Conservation (phyloP, 2,113 vertebrate genomes). For the Apistogramma diplotaenia region DNA sequence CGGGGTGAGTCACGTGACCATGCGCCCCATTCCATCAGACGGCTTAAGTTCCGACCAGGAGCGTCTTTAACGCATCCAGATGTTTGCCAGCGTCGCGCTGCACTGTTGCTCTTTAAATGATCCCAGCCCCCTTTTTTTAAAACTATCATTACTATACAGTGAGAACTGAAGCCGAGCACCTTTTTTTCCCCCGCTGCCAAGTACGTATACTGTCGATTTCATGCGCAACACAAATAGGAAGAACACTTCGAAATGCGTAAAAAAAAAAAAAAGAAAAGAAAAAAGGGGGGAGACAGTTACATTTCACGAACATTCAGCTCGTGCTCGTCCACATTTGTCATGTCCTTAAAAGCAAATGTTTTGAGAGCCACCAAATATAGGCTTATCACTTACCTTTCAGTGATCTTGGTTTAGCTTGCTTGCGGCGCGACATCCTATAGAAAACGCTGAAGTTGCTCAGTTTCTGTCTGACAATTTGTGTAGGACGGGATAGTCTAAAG, state of each 20-base stretch:
- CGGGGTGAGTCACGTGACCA: slow-evolving; percentile 73
- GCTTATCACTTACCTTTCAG: slow-evolving; percentile 92
- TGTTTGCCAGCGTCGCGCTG: slow-evolving; percentile 60
- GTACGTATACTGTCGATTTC: slow-evolving; percentile 25
- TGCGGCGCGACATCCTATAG: slow-evolving; percentile 99
- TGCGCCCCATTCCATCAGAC: slow-evolving; percentile 78
- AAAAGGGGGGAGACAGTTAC: slow-evolving; percentile 14
- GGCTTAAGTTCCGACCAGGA: slow-evolving; percentile 68
- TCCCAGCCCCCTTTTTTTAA: slow-evolving; percentile 38
- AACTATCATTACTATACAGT: slow-evolving; percentile 9
- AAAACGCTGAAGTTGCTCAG: slow-evolving; percentile 94
- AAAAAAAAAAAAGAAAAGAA: neutral
- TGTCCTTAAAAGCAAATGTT: slow-evolving; percentile 48
- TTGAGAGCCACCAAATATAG: slow-evolving; percentile 53
- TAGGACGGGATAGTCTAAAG: slow-evolving; percentile 58
- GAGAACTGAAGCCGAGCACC: slow-evolving; percentile 13
- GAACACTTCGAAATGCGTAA: slow-evolving; percentile 45
- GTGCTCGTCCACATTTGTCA: slow-evolving; percentile 37
- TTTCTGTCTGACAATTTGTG: slow-evolving; percentile 80
- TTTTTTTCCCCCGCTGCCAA: neutral
- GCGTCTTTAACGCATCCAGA: slow-evolving; percentile 73
- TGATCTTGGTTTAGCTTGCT: slow-evolving; percentile 99
- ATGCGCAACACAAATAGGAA: slow-evolving; percentile 51
- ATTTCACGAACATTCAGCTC: slow-evolving; percentile 44
- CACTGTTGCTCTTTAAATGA: slow-evolving; percentile 49